Percentiles rank a stretch among this genome's conserved stretches.
These are phyloP conservation scores for Monochamus saltuarius DNA, from an alignment of 1,140 invertebrate genomes.

Conservation along the genomic window DNA sequence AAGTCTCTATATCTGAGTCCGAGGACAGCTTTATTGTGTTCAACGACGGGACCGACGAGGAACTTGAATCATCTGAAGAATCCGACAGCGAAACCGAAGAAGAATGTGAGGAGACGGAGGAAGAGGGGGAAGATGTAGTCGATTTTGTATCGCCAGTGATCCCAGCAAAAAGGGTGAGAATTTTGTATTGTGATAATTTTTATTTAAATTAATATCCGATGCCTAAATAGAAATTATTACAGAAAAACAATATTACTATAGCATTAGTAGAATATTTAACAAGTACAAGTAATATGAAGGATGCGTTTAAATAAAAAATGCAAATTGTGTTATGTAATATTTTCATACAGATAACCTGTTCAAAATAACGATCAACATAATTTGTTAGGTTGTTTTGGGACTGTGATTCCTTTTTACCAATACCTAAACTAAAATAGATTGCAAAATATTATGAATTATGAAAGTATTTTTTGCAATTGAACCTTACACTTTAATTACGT, in stretches of 20 bases:
- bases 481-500: no score
- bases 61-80: slow-evolving; percentile 12
- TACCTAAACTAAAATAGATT: no score
- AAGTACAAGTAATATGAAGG: background rate
- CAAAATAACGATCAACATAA: no score
- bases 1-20: slow-evolving; percentile 32
- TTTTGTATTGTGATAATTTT: slow-evolving; percentile 2
- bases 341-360: no score
- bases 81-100: slow-evolving; percentile 12
- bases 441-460: no score
- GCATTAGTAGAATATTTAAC: background rate
- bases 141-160: slow-evolving; percentile 13
- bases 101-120: slow-evolving; percentile 22
- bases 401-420: no score
- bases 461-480: no score
- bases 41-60: slow-evolving; percentile 21
- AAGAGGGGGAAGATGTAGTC: slow-evolving; percentile 5
- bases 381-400: no score
- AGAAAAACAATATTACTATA: background rate
- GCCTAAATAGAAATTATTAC: background rate
- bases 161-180: slow-evolving; percentile 22
- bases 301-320: background rate
- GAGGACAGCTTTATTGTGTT: slow-evolving; percentile 45
- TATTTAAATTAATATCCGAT: background rate
- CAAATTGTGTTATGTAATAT: background rate